Conservation (phyloP, 2,113 vertebrate genomes). For the Pungitius pungitius region DNA sequence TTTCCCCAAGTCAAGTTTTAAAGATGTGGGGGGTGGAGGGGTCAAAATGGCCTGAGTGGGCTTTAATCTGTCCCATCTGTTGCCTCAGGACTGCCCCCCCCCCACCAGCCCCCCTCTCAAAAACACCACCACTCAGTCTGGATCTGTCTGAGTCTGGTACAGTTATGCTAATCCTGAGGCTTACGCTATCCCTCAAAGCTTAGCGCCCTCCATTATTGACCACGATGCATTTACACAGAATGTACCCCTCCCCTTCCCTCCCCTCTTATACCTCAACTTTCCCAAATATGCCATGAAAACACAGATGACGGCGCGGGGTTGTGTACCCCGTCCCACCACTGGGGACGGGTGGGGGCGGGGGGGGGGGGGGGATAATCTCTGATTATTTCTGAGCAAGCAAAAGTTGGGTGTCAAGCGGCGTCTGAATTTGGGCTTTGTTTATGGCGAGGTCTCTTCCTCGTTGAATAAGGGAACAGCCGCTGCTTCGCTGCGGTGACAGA, state of each 20-base stretch:
- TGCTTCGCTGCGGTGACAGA: neutral
- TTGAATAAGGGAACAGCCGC: constrained; percentile 1
- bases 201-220: constrained; percentile 57
- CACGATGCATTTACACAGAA: constrained; percentile 47
- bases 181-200: constrained; percentile 60
- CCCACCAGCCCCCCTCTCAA: neutral
- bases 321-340: constrained; percentile 32
- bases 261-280: constrained; percentile 60
- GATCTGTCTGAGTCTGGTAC: constrained; percentile 77
- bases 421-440: constrained; percentile 41
- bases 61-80: constrained; percentile 75
- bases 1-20: constrained; percentile 55
- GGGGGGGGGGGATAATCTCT: constrained; percentile 45
- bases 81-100: constrained; percentile 52
- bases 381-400: constrained; percentile 64
- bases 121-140: constrained; percentile 60
- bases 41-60: constrained; percentile 12
- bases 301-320: constrained; percentile 42
- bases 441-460: constrained; percentile 13
- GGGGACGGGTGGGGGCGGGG: neutral
- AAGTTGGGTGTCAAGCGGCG: constrained; percentile 37
- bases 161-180: constrained; percentile 73
- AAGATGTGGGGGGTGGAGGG: constrained; percentile 45
- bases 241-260: neutral
- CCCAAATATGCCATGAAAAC: constrained; percentile 66